Evolutionary conservation across 2,797 vertebrate species (phyloP).

Genomic region (Bradypodion pumilum): DNA sequence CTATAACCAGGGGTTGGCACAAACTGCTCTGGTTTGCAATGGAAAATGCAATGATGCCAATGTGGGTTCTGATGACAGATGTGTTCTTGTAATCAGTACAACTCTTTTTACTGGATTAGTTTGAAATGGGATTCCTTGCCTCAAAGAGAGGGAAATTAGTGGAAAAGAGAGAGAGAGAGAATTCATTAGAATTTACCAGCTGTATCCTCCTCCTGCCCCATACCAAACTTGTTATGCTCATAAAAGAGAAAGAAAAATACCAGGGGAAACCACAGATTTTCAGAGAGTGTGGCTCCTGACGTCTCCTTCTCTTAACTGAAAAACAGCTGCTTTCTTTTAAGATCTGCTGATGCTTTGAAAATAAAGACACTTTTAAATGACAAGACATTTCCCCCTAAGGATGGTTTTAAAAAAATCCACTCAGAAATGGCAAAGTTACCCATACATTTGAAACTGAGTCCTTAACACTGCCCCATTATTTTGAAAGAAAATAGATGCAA

Average conservation of each 20-base stretch:
- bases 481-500: not conserved
- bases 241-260: conserved; percentile 39
- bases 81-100: conserved; percentile 1
- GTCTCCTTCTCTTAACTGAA: not conserved
- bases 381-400: not conserved
- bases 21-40: rapidly evolving
- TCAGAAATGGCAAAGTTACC: not conserved
- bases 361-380: not conserved
- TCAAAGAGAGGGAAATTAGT: conserved; percentile 27
- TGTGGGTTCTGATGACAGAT: not conserved
- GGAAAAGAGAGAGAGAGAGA: conserved; percentile 25
- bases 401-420: no score
- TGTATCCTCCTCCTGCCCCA: not conserved
- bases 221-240: not conserved
- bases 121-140: conserved; percentile 16
- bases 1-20: conserved; percentile 2
- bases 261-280: conserved; percentile 24
- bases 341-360: not conserved
- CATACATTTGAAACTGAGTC: not conserved
- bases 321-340: conserved; percentile 31
- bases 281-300: not conserved
- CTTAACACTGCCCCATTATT: not conserved
- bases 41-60: not conserved
- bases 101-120: conserved; percentile 23
- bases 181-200: not conserved